Evolutionary conservation across 2,113 vertebrate genomes (phyloP), one percentile per base, ranked within the genome.

Genomic region (Scophthalmus maximus): DNA sequence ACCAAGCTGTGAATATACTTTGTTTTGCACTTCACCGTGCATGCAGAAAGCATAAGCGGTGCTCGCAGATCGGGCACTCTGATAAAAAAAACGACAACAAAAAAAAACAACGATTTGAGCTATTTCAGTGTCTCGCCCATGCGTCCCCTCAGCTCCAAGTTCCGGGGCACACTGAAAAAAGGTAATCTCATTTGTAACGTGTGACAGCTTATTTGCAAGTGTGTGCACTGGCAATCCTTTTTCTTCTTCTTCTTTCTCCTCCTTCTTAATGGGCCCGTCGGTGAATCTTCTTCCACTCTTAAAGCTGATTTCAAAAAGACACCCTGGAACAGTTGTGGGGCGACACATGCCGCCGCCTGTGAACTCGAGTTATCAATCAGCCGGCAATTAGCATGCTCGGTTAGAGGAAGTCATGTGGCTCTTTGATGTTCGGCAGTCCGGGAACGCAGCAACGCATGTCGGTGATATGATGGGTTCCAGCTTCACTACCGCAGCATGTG

Each of bases 101-200:
- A 93, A 93, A 92, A 73, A 83, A 87, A 56, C 66, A 85, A 75
- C 59, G 74, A 85, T 89, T 79, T 71, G 74, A 87, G 87, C 82
- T 88, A 91, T 91, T 93, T 92, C 82, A 76, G 85, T 73, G 72
- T 83, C 69, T 85, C 68, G 74, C 59, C 83, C 84, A 32, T 73
- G 82, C 83, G 82, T 88, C 85, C 87, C 82, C 87, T 84, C 78
- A 74, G 85, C 87, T 76, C 70, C 46, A 86, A 84, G 92, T 93
- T 93, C 82, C 87, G 79, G 88, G 92, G 91, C 89, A 91, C 68
- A 83, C 81, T 85, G 84, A 77, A 79, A 84, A 49, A 91, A 93
- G 92, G 88, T 94, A 94, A 94, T 94, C 93, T 94, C 91, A 93
- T 94, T 94, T 94, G 94, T 94, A 92, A 89, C 79, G 91, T 92